Conservation (phyloP, 2,888 invertebrate species). For the Petrophora chlorosata region DNA sequence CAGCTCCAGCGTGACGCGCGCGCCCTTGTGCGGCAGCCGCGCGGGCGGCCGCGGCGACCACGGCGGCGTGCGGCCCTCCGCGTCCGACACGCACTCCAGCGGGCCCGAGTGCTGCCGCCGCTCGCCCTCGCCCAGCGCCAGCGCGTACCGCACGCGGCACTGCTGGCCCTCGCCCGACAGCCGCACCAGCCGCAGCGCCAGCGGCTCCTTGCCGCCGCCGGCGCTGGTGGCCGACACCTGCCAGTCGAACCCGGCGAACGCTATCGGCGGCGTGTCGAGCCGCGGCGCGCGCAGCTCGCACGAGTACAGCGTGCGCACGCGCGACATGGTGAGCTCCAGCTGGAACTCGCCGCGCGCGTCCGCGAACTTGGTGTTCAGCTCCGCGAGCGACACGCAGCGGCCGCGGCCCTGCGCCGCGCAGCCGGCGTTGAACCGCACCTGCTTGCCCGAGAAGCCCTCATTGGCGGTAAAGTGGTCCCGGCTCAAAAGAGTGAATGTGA, state of each 20-base stretch:
- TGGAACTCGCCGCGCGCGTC: slow-evolving; percentile 92
- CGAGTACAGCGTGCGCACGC: slow-evolving; percentile 89
- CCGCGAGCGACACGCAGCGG: slow-evolving; percentile 88
- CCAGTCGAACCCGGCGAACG: slow-evolving; percentile 93
- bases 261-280: slow-evolving; percentile 84
- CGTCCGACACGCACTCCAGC: slow-evolving; percentile 88
- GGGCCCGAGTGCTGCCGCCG: slow-evolving; percentile 87
- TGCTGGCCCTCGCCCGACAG: slow-evolving; percentile 92
- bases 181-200: slow-evolving; percentile 85
- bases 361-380: slow-evolving; percentile 88
- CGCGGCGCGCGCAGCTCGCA: slow-evolving; percentile 87
- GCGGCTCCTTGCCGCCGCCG: slow-evolving; percentile 84
- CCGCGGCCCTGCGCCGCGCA: slow-evolving; percentile 89
- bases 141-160: slow-evolving; percentile 89
- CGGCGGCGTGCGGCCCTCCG: slow-evolving; percentile 87
- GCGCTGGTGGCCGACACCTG: slow-evolving; percentile 87
- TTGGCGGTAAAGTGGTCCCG: slow-evolving; percentile 93
- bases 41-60: slow-evolving; percentile 87
- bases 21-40: slow-evolving; percentile 84
- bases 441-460: slow-evolving; percentile 90
- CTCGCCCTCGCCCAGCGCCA: slow-evolving; percentile 87
- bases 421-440: slow-evolving; percentile 87
- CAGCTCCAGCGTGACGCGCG: slow-evolving; percentile 89
- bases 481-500: slow-evolving; percentile 91
- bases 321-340: slow-evolving; percentile 90